Evolutionary conservation across 2,113 vertebrate species (phyloP), one percentile per base, ranked within the genome.

Genomic region (Gambusia holbrooki): DNA sequence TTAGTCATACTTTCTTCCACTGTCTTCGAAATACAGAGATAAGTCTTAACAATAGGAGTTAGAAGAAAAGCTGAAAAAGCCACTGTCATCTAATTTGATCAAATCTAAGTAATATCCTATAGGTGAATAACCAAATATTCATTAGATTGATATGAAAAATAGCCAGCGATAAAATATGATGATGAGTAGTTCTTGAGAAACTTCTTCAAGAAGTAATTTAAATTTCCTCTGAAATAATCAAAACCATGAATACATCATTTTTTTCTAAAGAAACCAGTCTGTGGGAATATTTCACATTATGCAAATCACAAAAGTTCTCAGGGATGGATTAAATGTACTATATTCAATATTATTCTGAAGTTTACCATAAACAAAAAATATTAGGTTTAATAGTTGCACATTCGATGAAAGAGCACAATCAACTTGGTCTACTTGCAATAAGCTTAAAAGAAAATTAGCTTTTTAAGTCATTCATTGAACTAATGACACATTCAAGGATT

Each of bases 21-120:
- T 66, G 32, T 74, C 51, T 84, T 81, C 62, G 75, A 83, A 86
- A 84, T 80, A 79, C 81, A 83, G 74, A 83, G 60, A 79, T 84
- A 82, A 76, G 30, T 45, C 45, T 73, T 37, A 78, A 91, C 88
- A 91, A 92, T 89, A 58, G 48, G 81, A 77, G 72, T 58, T 51
- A 5, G 25, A 14, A 73, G 74, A 84, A 84, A 77, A 71, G 69
- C 32, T 28, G 5, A 45, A 62, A 62, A 62, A 74, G 79, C 58
- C 25, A 74, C 60, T 84, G 85, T 76, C 17, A 79, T 88, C 68
- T 76, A 66, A 85, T 83, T 81, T 84, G 74, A 89, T 87, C 33
- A 75, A 74, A 87, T 92, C 84, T 69, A 73, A 73, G 64, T 82
- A 85, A 88, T 89, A 74, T 84, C 66, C 84, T 74, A 62, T 74